These are phyloP conservation scores for Mastacembelus armatus DNA, from an alignment of 2,797 vertebrate genomes.

Conservation along the genomic window DNA sequence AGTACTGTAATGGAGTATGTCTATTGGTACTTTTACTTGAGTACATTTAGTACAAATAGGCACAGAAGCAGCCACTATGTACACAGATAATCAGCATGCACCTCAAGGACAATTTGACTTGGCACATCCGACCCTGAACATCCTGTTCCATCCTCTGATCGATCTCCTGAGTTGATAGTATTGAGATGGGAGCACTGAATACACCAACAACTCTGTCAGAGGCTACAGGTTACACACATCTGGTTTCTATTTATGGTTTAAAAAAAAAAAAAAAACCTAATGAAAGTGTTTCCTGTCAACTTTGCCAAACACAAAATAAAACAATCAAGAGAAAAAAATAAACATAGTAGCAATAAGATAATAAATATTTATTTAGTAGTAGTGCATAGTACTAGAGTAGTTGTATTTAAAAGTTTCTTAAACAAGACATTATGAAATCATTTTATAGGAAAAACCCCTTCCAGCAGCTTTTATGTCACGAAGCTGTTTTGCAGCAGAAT, in stretches of 20 bases:
- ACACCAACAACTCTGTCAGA: background rate
- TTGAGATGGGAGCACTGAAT: constrained; percentile 3
- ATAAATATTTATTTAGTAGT: no score
- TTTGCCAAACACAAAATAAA: background rate
- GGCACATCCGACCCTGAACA: background rate
- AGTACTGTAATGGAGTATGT: no score
- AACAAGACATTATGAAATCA: no score
- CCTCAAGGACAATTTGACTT: constrained; percentile 12
- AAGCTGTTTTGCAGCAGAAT: no score
- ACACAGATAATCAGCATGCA: background rate
- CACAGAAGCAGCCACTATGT: background rate
- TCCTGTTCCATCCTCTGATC: constrained; percentile 10
- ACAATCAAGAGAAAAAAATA: background rate
- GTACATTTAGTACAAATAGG: background rate
- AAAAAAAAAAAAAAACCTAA: background rate
- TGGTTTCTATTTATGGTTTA: constrained; percentile 5
- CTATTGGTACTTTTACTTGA: no score
- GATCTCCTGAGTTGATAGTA: constrained; percentile 21
- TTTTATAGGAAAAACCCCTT: no score
- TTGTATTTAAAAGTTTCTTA: background rate
- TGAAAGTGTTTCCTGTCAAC: background rate
- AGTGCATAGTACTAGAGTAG: fast-evolving
- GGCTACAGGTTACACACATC: background rate
- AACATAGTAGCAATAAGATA: background rate
- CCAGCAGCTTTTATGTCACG: no score